These are phyloP conservation scores for Eumerus sabulonum DNA, from an alignment of 2,888 invertebrate genomes.

Conservation along the genomic window DNA sequence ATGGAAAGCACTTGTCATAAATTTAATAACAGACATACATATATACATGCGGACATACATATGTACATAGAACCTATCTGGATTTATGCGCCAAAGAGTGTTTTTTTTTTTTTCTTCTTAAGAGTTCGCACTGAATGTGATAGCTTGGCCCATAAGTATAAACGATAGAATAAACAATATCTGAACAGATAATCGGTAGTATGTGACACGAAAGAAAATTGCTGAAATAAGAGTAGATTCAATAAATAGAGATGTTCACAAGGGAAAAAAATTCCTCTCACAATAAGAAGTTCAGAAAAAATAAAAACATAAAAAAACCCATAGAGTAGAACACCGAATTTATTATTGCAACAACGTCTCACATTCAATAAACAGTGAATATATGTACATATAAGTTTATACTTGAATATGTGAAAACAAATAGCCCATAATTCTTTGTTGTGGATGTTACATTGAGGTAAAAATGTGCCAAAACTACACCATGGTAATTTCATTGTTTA, in stretches of 20 bases:
- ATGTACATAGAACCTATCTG: no score
- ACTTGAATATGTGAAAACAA: constrained; percentile 52
- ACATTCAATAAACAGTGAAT: constrained; percentile 60
- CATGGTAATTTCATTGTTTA: constrained; percentile 50
- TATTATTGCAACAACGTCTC: constrained; percentile 49
- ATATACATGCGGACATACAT: no score
- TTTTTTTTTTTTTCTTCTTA: no score
- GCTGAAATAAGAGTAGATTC: constrained; percentile 1
- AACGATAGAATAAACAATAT: constrained; percentile 30
- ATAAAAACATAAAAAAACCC: constrained; percentile 9
- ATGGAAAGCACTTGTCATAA: no score
- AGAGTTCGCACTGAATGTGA: no score
- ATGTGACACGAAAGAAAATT: constrained; percentile 39
- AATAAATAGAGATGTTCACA: no score
- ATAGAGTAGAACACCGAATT: constrained; percentile 2
- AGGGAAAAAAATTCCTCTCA: no score
- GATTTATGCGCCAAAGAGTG: no score
- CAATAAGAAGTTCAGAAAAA: no score
- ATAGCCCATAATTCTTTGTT: constrained; percentile 48
- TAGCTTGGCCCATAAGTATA: constrained; percentile 13
- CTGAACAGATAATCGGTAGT: constrained; percentile 47
- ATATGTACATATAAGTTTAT: constrained; percentile 60
- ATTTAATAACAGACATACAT: no score
- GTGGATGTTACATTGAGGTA: constrained; percentile 12
- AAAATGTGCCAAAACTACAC: constrained; percentile 16